Percentiles rank a stretch among this genome's conserved stretches.
phyloP scores from a whole-genome alignment of 2,888 invertebrate genomes.

The Ornithoptera alexandrae region DNA sequence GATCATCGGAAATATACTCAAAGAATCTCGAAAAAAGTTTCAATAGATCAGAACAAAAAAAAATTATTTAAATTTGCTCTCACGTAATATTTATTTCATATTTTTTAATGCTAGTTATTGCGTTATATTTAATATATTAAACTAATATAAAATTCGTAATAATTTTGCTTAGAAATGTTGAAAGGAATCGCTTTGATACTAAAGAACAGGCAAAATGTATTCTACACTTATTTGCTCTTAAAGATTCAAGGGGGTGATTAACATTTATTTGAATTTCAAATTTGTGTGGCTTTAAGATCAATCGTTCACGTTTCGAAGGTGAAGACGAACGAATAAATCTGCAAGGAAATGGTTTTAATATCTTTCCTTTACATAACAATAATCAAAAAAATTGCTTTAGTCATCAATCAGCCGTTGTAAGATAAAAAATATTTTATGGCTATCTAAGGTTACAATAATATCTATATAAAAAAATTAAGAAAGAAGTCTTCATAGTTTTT shows the following conservation, averaged over 20 bases:
- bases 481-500: background rate
- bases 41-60: too few relatives aligned
- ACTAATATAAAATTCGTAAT: background rate
- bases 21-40: too few relatives aligned
- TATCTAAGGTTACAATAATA: background rate
- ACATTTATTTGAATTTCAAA: constrained; percentile 30
- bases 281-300: constrained; percentile 23
- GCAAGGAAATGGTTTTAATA: background rate
- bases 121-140: background rate
- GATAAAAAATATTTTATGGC: background rate
- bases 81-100: too few relatives aligned
- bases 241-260: constrained; percentile 24
- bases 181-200: background rate
- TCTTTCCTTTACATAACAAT: background rate
- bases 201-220: constrained; percentile 4
- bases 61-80: too few relatives aligned
- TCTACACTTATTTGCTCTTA: constrained; percentile 24
- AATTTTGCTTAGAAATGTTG: background rate
- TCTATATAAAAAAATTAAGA: background rate
- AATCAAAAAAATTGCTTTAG: background rate
- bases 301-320: constrained; percentile 16
- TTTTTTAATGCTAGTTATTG: background rate
- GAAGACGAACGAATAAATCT: constrained; percentile 10
- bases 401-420: background rate
- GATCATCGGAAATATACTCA: too few relatives aligned